Base-by-base conservation (phyloP, 2,888 invertebrate species). In the Thysanoteuthis rhombus region DNA sequence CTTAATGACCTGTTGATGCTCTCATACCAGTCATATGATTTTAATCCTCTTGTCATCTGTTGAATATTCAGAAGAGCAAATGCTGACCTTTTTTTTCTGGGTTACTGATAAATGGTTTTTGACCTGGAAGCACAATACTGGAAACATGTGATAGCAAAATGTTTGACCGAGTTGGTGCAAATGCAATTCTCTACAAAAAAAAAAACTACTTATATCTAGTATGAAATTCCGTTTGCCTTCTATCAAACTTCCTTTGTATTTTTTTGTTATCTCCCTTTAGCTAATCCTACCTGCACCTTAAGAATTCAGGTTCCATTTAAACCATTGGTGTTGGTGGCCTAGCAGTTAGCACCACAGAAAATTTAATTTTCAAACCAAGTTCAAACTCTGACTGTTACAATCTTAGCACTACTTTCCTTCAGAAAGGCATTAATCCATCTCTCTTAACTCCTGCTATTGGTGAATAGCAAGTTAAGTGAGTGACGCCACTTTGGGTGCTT, bases 61-160 rank as follows among this genome's bases (percentile, higher is more conserved):
- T 75, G n/a, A 75, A 75, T 75, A 75, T 75, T 75, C 75, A 75
- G 75, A 75, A n/a, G n/a, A 75, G n/a, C n/a, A 75, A 75, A 75
- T 75, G n/a, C 75, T 75, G 75, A 75, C n/a, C 75, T 36, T 36
- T 75, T 75, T 75, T 75, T 75, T 75, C 75, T 75, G n/a, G 75
- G 75, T 75, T 75, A 75, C n/a, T 75, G 75, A 75, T 75, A 75
- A 75, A 75, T 75, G 75, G 32, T 75, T 75, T 75, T 75, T 75
- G 75, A 36, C 75, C 75, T 75, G 75, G 16, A 75, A 75, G 75
- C 75, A 75, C n/a, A 75, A n/a, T 36, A 75, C 36, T n/a, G n/a
- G 75, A 75, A 75, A 75, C n/a, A 75, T 75, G 75, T 75, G n/a
- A 75, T n/a, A 75, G n/a, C 12, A 25, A 75, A 75, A 75, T 16